These are phyloP conservation scores for Triplophysa siluroides DNA, from an alignment of 2,113 vertebrate species.

Conservation along the genomic window DNA sequence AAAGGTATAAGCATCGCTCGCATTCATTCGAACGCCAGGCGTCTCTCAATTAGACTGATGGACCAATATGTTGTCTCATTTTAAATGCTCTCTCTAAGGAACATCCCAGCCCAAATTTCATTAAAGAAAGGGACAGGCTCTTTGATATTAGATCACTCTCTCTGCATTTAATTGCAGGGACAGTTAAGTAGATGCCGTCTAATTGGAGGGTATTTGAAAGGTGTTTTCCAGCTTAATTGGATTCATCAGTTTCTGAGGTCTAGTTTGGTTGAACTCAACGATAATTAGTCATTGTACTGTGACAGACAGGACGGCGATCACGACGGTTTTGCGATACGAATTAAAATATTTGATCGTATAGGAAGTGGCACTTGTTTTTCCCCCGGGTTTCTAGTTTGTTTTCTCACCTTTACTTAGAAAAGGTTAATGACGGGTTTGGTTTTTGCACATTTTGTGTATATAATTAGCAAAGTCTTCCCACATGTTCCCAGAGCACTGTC, in stretches of 20 bases:
- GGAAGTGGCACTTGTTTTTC: constrained; percentile 21
- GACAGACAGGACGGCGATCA: constrained; percentile 19
- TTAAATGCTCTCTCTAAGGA: constrained; percentile 31
- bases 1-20: constrained; percentile 76
- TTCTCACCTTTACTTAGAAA: constrained; percentile 38
- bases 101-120: constrained; percentile 52
- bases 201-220: constrained; percentile 52
- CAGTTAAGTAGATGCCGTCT: constrained; percentile 55
- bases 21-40: constrained; percentile 43
- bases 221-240: constrained; percentile 46
- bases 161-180: constrained; percentile 57
- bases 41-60: constrained; percentile 43
- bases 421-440: constrained; percentile 46
- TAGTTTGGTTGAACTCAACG: constrained; percentile 30
- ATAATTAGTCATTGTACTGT: constrained; percentile 40
- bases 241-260: constrained; percentile 42
- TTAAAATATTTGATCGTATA: background rate
- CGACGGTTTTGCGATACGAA: background rate
- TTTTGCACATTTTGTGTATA: constrained; percentile 13
- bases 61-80: constrained; percentile 29
- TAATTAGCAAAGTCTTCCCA: constrained; percentile 42
- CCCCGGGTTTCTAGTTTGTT: constrained; percentile 34
- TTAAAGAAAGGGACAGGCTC: constrained; percentile 40
- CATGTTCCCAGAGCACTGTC: constrained; percentile 34
- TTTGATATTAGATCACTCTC: constrained; percentile 65